Evolutionary conservation across 2,113 vertebrate genomes (phyloP), one percentile per base, ranked within the genome.

Genomic region (Ammodytes dubius): DNA sequence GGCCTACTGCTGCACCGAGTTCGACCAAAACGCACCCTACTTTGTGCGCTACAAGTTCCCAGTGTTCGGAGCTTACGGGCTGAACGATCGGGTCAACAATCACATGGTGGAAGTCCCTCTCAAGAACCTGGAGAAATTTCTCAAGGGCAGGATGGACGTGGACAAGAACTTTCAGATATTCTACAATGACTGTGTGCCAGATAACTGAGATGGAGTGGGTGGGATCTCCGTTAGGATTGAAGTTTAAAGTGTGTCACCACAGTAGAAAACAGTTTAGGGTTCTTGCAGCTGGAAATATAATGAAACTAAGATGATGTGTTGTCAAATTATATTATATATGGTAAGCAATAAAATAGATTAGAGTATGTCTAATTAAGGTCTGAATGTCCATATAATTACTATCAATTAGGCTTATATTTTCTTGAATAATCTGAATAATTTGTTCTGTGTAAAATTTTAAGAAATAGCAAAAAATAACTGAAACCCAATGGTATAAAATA

Each of bases 131-230:
- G 94, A 95, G 87, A 93, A 86, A 69, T 94, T 94, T 81, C 89
- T 95, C 13, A 93, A 88, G 37, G 88, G 88, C 14, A 89, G 87
- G 79, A 93, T 95, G 93, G 82, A 93, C 12, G 93, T 95, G 49
- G 93, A 95, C 80, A 92, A 89, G 77, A 94, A 94, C 85, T 95
- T 95, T 75, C 93, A 95, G 88, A 92, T 95, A 46, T 95, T 94
- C 82, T 94, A 94, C 53, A 93, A 88, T 5, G 92, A 95, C 83
- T 95, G 93, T 77, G 83, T 93, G 27, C 77, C 91, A 56, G 90
- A 94, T 15, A 86, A 35, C 7, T 94, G 61, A 91, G 56, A 47
- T 35, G 5, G 56, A 61, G 19, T 40, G 9, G 15, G 19, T n/a
- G 43, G 37, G 53, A 2, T 6, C 10, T 35, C 39, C 47, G 9